These are phyloP conservation scores for Lucilia sericata DNA, from an alignment of 1,140 invertebrate genomes.

Conservation along the genomic window DNA sequence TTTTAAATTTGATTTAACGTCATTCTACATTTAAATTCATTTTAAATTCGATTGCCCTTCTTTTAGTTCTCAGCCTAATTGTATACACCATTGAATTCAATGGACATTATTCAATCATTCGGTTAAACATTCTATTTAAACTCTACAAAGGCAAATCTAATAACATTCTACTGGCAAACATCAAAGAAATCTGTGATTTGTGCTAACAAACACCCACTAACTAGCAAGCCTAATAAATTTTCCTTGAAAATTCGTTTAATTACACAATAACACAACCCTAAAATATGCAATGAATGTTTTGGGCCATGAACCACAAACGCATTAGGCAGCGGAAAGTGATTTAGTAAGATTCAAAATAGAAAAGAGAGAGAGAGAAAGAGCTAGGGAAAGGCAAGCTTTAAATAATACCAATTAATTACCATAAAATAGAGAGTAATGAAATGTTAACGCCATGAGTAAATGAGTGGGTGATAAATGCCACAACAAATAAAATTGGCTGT, in stretches of 20 bases:
- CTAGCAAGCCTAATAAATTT: not conserved
- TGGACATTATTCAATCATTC: not conserved
- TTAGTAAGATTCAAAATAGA: no score
- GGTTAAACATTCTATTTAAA: not conserved
- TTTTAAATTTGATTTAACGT: no score
- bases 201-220: not conserved
- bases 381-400: not conserved
- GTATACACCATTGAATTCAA: not conserved
- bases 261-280: slow-evolving; percentile 10
- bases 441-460: slow-evolving; percentile 8
- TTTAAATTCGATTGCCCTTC: no score
- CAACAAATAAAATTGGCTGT: slow-evolving; percentile 19
- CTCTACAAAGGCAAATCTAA: not conserved
- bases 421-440: not conserved
- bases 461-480: not conserved
- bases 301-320: slow-evolving; percentile 31
- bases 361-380: not conserved
- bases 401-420: slow-evolving; percentile 41
- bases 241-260: slow-evolving; percentile 24
- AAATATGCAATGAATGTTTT: slow-evolving; percentile 22
- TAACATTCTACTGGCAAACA: not conserved
- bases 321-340: not conserved
- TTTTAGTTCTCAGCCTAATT: not conserved
- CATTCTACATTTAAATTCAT: no score
- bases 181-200: slow-evolving; percentile 16